Percentiles rank a stretch among this genome's conserved stretches.
Conservation (phyloP, 2,888 invertebrate species). For the Rhorus exstirpatorius region DNA sequence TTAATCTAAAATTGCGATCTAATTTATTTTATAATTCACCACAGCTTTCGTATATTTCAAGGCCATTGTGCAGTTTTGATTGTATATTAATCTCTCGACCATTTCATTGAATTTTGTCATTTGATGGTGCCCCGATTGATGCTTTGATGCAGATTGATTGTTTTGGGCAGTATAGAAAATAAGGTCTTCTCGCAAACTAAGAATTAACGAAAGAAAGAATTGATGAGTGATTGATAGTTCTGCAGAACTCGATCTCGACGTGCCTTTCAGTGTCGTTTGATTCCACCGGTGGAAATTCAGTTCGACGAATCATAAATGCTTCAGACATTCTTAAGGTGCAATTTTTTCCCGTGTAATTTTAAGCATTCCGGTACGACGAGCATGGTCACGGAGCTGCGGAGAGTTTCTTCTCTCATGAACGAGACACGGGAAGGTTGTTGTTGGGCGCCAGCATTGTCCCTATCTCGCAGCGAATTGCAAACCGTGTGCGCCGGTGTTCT, state of each 20-base stretch:
- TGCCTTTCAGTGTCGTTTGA: not conserved
- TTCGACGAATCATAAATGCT: constrained; percentile 1
- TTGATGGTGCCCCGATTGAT: too few species aligned
- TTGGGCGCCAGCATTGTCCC: constrained; percentile 68
- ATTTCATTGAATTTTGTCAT: too few species aligned
- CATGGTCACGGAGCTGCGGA: not conserved
- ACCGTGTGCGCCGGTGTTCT: constrained; percentile 37
- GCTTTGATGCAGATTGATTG: too few species aligned
- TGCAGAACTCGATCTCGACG: too few species aligned
- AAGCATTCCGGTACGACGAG: constrained; percentile 16
- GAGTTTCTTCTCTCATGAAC: constrained; percentile 18
- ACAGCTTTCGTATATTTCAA: constrained; percentile 5
- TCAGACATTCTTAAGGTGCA: not conserved
- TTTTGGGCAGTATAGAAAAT: too few species aligned
- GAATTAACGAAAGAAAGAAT: too few species aligned
- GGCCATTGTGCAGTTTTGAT: too few species aligned
- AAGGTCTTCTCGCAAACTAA: too few species aligned
- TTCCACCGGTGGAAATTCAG: not conserved
- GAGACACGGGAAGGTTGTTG: constrained; percentile 47
- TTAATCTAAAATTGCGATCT: too few species aligned
- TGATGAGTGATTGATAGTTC: too few species aligned
- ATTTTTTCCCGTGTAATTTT: constrained; percentile 17
- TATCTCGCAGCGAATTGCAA: constrained; percentile 36
- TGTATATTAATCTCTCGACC: too few species aligned
- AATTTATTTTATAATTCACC: not conserved